Evolutionary conservation across 2,888 invertebrate genomes (phyloP), one percentile per base, ranked within the genome.

Genomic region (Serrognathus titanus): DNA sequence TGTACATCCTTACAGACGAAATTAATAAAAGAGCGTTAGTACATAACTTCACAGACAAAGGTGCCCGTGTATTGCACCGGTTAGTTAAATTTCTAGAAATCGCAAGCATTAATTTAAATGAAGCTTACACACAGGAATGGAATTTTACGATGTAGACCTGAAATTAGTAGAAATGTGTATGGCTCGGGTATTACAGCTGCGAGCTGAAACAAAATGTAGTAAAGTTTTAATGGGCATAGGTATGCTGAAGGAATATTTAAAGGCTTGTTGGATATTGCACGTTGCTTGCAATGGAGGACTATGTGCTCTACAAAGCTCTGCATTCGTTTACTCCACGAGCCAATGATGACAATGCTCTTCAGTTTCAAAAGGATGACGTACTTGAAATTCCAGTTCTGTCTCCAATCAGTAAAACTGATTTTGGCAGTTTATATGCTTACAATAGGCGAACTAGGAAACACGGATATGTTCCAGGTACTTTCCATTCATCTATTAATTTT

Each of bases 401-500:
- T 41, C 71, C 73, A 24, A 73, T 74, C 62, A 61, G 66, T 45
- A 65, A 63, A 41, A 69, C 57, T 40, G 68, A 72, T 57, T 66
- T 69, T 61, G 78, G 78, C 36, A 75, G 77, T 73, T 63, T 79
- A 37, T 72, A 71, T 61, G 79, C 78, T 37, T 75, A 74, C 59
- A 79, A 78, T 65, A 69, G 75, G 60, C 71, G 78, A 53, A 78
- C 78, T 11, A 71, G 73, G 51, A 67, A 68, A 49, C 67, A 69
- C 64, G 79, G 79, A 61, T 78, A 77, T 65, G 74, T 79, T 55
- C 78, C 77, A 66, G 75, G 79, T 76, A 73, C 66, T 59, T 36
- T 37, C 36, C 36, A 39, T 37, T 24, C 39, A 35, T 51, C 36
- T 24, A 13, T 31, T 20, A 16, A 16, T 51, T 16, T 51, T 9